These are phyloP conservation scores for Pseudopodoces humilis DNA, from an alignment of 2,113 vertebrate genomes.

Conservation along the genomic window DNA sequence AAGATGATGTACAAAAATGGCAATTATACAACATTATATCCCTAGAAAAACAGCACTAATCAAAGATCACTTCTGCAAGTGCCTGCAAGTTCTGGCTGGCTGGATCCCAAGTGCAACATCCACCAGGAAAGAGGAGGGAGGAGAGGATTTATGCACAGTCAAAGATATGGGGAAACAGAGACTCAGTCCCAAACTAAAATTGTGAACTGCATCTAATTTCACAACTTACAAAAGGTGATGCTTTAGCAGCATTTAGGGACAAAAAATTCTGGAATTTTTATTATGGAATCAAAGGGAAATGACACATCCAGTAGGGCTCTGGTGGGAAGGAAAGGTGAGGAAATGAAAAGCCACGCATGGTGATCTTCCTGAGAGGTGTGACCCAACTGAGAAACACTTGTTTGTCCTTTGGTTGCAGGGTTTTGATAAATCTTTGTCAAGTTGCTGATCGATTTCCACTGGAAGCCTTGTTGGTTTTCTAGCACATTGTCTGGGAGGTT, in stretches of 20 bases:
- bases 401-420: neutral
- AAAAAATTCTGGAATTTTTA: neutral
- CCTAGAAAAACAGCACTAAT: neutral
- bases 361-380: neutral
- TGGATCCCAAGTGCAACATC: neutral
- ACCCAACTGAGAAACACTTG: neutral
- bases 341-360: neutral
- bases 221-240: neutral
- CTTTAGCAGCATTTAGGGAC: neutral
- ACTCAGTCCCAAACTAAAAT: neutral
- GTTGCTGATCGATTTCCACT: fast-evolving
- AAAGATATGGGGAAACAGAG: neutral
- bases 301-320: no score
- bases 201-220: neutral
- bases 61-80: neutral
- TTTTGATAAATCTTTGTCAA: neutral
- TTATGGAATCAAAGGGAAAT: neutral
- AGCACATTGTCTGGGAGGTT: neutral
- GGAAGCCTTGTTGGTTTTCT: neutral
- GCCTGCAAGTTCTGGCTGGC: neutral
- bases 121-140: neutral
- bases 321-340: neutral
- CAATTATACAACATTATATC: neutral
- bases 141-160: neutral
- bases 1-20: neutral